Percentiles rank a stretch among this genome's conserved stretches.
Evolutionary conservation across 30 jellyfish, hydroid and myxozoan genomes (phyloP).

Genomic region (Mastigias papua): DNA sequence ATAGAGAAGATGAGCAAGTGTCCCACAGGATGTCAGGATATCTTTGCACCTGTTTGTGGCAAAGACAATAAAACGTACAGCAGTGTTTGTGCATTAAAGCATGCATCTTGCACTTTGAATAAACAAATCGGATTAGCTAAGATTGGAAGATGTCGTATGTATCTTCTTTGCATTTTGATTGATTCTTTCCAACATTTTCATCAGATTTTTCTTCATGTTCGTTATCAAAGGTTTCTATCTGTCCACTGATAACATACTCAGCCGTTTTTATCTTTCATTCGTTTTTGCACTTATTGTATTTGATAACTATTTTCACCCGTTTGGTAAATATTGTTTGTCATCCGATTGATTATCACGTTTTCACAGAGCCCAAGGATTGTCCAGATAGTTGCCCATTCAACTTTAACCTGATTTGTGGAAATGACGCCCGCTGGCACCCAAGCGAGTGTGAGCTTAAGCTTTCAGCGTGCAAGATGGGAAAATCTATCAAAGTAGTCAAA

Average conservation of each 20-base stretch:
- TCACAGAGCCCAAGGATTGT: constrained; percentile 55
- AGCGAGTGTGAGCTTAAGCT: constrained; percentile 85
- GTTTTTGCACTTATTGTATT: too few species aligned
- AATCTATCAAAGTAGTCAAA: constrained; percentile 34
- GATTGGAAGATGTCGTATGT: constrained; percentile 86
- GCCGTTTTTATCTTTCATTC: too few species aligned
- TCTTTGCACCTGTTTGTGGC: constrained; percentile 92
- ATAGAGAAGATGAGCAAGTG: constrained; percentile 67
- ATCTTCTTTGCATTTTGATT: too few species aligned
- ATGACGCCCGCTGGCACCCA: constrained; percentile 73
- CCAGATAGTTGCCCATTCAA: constrained; percentile 77
- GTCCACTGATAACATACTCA: too few species aligned
- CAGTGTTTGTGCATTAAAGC: constrained; percentile 86
- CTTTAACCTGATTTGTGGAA: constrained; percentile 75
- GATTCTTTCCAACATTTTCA: too few species aligned
- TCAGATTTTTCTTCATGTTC: too few species aligned
- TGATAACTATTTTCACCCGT: too few species aligned
- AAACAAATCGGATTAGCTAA: constrained; percentile 31
- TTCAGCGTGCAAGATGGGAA: constrained; percentile 72
- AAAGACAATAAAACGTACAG: constrained; percentile 69
- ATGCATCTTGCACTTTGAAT: constrained; percentile 49
- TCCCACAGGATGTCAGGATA: constrained; percentile 81
- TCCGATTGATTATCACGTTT: too few species aligned
- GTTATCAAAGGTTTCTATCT: too few species aligned
- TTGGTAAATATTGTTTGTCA: too few species aligned